These are phyloP conservation scores for Anneissia japonica DNA, from an alignment of 35 echinoderm and acorn worm species.

Conservation along the genomic window DNA sequence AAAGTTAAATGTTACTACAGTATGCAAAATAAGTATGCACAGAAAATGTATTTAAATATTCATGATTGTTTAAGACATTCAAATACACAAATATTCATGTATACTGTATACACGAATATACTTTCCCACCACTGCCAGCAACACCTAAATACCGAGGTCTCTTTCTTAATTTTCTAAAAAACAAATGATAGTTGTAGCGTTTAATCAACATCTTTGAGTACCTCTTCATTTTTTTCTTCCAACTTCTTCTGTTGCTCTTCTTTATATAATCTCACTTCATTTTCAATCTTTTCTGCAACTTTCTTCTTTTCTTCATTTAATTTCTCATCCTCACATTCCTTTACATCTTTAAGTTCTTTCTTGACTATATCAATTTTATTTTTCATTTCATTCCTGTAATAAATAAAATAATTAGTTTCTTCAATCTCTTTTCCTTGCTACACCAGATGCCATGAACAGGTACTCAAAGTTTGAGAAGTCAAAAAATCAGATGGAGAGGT, in stretches of 20 bases:
- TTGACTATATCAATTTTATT: constrained; percentile 32
- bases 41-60: neutral
- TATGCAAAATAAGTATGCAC: too few relatives aligned
- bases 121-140: too few relatives aligned
- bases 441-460: too few relatives aligned
- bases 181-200: too few relatives aligned
- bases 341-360: constrained; percentile 54
- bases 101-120: neutral
- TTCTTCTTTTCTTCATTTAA: constrained; percentile 63
- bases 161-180: neutral
- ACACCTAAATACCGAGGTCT: neutral
- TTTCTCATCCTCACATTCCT: constrained; percentile 59
- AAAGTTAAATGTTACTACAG: neutral
- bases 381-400: constrained; percentile 39
- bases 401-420: neutral
- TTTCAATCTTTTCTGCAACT: constrained; percentile 53
- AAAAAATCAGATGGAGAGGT: too few relatives aligned
- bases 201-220: too few relatives aligned
- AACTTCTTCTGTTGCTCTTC: constrained; percentile 50
- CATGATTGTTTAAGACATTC: neutral
- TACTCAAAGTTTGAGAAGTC: too few relatives aligned
- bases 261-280: constrained; percentile 36
- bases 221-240: constrained; percentile 57
- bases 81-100: neutral
- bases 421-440: neutral